phyloP scores from a whole-genome alignment of 1,140 invertebrate genomes.

The Muscidifurax raptorellus region DNA sequence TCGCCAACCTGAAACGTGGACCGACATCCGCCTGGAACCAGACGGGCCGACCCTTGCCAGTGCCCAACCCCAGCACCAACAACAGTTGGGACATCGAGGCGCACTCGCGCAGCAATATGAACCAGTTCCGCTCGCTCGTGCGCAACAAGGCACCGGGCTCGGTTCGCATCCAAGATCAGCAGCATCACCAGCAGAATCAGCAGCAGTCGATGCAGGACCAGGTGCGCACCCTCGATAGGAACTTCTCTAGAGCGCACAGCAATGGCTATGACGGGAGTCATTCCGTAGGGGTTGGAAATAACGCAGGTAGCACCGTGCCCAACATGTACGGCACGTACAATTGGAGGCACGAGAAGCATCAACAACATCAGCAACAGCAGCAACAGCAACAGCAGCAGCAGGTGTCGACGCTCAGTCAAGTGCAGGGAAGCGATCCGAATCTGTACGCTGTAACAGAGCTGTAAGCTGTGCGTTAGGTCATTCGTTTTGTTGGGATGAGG shows the following conservation, averaged over 20 bases:
- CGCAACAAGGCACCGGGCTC: constrained; percentile 68
- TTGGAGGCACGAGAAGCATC: constrained; percentile 67
- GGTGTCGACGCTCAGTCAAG: constrained; percentile 71
- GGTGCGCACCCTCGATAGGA: constrained; percentile 72
- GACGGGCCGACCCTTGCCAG: constrained; percentile 66
- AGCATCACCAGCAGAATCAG: constrained; percentile 20
- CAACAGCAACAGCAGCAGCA: constrained; percentile 48
- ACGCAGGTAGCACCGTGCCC: constrained; percentile 64
- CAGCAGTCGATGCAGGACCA: constrained; percentile 73
- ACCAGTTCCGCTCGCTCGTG: constrained; percentile 73
- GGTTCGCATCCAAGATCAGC: constrained; percentile 56
- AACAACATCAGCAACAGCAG: constrained; percentile 46
- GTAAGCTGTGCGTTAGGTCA: constrained; percentile 56
- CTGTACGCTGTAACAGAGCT: constrained; percentile 73
- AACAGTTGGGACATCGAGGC: constrained; percentile 72
- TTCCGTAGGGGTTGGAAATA: constrained; percentile 64
- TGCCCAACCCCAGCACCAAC: constrained; percentile 62
- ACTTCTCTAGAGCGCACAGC: constrained; percentile 69
- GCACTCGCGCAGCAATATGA: constrained; percentile 73
- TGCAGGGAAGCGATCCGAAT: constrained; percentile 74
- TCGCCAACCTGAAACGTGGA: constrained; percentile 71
- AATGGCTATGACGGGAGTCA: constrained; percentile 67
- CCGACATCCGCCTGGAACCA: constrained; percentile 72
- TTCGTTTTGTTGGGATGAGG: not conserved
- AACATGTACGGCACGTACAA: constrained; percentile 75